phyloP scores from a whole-genome alignment of 2,113 vertebrate species.

The Macheiramphus alcinus region DNA sequence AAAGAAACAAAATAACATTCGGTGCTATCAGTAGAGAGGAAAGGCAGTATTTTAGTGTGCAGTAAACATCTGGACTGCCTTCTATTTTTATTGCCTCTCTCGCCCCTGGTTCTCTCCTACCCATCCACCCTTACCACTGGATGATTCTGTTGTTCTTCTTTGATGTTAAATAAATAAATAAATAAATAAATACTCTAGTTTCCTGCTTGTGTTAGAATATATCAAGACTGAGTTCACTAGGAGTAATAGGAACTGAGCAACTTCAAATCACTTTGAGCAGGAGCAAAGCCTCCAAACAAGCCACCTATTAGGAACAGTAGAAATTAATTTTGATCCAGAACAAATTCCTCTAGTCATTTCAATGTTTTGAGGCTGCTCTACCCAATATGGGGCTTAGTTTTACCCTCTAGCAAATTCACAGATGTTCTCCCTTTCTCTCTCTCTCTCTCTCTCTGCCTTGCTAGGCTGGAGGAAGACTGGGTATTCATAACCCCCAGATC shows the following conservation, averaged over 20 bases:
- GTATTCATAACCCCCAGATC: constrained; percentile 40
- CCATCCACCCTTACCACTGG: background rate
- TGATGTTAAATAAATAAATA: background rate
- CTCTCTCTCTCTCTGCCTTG: background rate
- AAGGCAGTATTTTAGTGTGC: background rate
- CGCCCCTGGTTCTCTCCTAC: background rate
- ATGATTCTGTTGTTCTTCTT: background rate
- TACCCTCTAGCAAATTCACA: constrained; percentile 18
- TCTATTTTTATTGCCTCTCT: background rate
- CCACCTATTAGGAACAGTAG: background rate
- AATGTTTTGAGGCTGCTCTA: background rate
- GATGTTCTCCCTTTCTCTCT: background rate
- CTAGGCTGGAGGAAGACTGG: background rate
- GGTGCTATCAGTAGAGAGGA: background rate
- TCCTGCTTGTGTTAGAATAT: background rate
- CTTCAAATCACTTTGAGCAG: background rate
- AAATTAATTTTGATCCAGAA: background rate
- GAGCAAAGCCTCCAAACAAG: background rate
- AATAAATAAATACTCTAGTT: background rate
- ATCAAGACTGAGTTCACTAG: background rate
- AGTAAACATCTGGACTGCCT: constrained; percentile 21
- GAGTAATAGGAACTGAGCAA: background rate
- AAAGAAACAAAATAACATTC: constrained; percentile 63
- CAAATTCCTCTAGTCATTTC: background rate
- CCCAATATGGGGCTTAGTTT: background rate